Conservation (phyloP, 2,888 invertebrate genomes). For the Chalcosyrphus nemorum region DNA sequence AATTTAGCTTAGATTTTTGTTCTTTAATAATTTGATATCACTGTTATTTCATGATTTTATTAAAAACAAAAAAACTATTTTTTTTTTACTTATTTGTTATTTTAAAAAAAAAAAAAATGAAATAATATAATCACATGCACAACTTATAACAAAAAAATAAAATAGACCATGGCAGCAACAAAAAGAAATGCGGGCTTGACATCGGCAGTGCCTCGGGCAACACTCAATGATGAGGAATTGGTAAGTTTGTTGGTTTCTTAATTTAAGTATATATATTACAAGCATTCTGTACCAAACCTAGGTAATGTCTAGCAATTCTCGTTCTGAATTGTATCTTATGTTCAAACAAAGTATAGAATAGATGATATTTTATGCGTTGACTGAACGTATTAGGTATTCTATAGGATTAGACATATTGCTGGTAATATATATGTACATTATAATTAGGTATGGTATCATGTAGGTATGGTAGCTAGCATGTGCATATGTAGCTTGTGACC, state of each 20-base stretch:
- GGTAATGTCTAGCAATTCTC: too few species aligned
- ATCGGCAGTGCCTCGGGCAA: conserved; percentile 97
- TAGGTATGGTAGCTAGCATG: too few species aligned
- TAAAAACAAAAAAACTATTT: background rate
- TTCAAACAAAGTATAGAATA: too few species aligned
- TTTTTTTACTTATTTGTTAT: background rate
- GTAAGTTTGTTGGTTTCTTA: conserved; percentile 91
- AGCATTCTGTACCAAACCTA: too few species aligned
- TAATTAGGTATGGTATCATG: too few species aligned
- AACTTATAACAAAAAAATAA: conserved; percentile 39
- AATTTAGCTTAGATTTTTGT: conserved; percentile 42
- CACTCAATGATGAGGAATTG: conserved; percentile 99
- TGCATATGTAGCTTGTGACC: too few species aligned
- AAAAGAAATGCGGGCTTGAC: conserved; percentile 98
- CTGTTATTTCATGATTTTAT: background rate
- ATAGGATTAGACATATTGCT: too few species aligned
- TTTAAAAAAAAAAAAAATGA: background rate
- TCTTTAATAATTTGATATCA: background rate
- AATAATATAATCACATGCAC: conserved; percentile 5
- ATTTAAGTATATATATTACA: too few species aligned
- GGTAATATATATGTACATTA: too few species aligned
- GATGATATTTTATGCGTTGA: too few species aligned
- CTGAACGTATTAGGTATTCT: too few species aligned
- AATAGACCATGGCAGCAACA: conserved; percentile 98
- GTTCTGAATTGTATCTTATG: too few species aligned